Conservation (phyloP, 1,140 invertebrate species). For the Pseudomyrmex pallidus region DNA sequence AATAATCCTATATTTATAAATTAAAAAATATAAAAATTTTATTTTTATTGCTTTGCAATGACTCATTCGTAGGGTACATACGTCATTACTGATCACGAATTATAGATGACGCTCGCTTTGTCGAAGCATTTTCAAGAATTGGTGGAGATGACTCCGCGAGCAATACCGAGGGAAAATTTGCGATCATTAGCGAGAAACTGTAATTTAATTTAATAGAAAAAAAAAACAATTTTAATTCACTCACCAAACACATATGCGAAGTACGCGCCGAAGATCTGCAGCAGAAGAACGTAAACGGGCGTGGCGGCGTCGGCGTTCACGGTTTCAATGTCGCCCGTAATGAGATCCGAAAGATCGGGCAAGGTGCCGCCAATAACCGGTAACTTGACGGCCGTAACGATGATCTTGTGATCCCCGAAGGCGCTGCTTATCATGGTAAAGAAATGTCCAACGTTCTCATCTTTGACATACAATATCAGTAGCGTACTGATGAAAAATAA, state of each 20-base stretch:
- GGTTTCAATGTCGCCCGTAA: slow-evolving; percentile 89
- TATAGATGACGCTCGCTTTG: too few relatives aligned
- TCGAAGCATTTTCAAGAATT: too few relatives aligned
- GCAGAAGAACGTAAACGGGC: slow-evolving; percentile 91
- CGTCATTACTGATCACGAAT: too few relatives aligned
- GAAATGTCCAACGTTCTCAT: slow-evolving; percentile 91
- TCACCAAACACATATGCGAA: slow-evolving; percentile 95
- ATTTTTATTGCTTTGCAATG: too few relatives aligned
- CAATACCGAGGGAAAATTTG: too few relatives aligned
- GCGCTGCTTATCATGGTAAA: slow-evolving; percentile 91
- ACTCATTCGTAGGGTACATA: too few relatives aligned
- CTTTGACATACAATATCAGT: slow-evolving; percentile 90
- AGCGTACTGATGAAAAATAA: slow-evolving; percentile 91
- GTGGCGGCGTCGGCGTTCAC: slow-evolving; percentile 90
- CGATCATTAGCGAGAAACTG: too few relatives aligned
- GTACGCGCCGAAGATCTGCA: slow-evolving; percentile 94
- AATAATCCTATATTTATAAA: too few relatives aligned
- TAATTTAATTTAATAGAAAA: too few relatives aligned
- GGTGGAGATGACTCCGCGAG: too few relatives aligned
- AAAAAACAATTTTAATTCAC: neutral
- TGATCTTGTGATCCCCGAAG: slow-evolving; percentile 92
- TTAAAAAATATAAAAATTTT: too few relatives aligned
- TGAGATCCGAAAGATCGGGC: slow-evolving; percentile 90
- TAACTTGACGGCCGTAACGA: slow-evolving; percentile 84
- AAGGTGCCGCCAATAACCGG: slow-evolving; percentile 84